Evolutionary conservation across 1,140 invertebrate genomes (phyloP), one percentile per base, ranked within the genome.

Genomic region (Leptinotarsa texana): DNA sequence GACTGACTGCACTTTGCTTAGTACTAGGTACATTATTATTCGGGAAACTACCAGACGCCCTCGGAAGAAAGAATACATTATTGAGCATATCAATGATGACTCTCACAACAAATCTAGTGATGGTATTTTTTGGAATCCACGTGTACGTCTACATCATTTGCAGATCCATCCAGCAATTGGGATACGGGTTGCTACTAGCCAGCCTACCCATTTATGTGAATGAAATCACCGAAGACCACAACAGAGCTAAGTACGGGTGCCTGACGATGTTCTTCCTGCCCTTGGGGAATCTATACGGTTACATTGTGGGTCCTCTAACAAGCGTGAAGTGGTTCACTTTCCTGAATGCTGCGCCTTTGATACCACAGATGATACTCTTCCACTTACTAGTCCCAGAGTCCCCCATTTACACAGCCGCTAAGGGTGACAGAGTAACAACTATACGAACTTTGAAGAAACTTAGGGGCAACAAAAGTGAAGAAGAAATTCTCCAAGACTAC

Each of bases 261-360:
- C 90, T 93, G 74, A 88, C 91, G 42, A 87, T 86, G 1, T 94
- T 93, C 79, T 75, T 75, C 11, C 57, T 75, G 3, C 66, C 72
- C 22, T 68, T 74, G 0, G 83, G 83, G 21, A 57, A 75, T 22
- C 62, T 82, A 4, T 71, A 74, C 18, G 82, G 87, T 2, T 93
- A 91, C 78, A 65, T 85, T 0, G 82, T 92, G 42, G 92, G 92
- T 3, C 86, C 90, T 17, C 88, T 73, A 51, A 63, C 48, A 17
- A 22, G n/a, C 21, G 21, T 51, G 11, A 49, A 48, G 4, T 8
- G 49, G 42, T 70, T 70, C 5, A 70, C 13, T 15, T 15, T 70
- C 2, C n/a, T 70, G 3, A 22, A 13, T 21, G 18, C 47, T 3
- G 21, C 21, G 47, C 18, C 21, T 22, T 48, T 48, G 27, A 49